A percentile compares a stretch with the other conserved stretches of the same genome.
These are phyloP conservation scores for Poecilia picta DNA, from an alignment of 2,797 vertebrate species.

Conservation along the genomic window DNA sequence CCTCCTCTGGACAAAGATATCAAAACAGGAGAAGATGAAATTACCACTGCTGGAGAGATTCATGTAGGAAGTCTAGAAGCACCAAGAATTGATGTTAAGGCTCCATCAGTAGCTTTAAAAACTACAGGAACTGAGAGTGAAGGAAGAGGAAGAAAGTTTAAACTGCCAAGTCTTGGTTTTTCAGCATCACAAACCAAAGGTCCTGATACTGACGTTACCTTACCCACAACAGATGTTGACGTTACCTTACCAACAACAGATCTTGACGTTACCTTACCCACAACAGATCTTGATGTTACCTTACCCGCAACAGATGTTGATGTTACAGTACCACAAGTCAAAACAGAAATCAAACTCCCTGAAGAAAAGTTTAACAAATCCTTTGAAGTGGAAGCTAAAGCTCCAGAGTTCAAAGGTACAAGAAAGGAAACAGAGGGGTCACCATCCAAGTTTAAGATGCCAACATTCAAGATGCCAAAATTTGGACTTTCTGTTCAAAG, in stretches of 20 bases:
- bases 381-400: slow-evolving; percentile 16
- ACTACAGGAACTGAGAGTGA: not conserved
- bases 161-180: slow-evolving; percentile 25
- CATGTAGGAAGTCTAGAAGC: not conserved
- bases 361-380: slow-evolving; percentile 21
- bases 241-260: slow-evolving; percentile 42
- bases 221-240: slow-evolving; percentile 29
- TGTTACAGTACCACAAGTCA: slow-evolving; percentile 1
- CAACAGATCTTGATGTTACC: slow-evolving; percentile 28
- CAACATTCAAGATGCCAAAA: slow-evolving; percentile 19
- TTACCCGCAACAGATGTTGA: slow-evolving; percentile 51
- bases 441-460: slow-evolving; percentile 66
- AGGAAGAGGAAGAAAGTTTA: slow-evolving; percentile 34
- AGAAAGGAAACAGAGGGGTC: slow-evolving; percentile 35
- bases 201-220: slow-evolving; percentile 27
- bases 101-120: not conserved
- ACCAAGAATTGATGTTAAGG: not conserved
- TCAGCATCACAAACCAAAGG: slow-evolving; percentile 2
- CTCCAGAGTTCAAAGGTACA: slow-evolving; percentile 26
- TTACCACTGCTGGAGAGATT: not conserved
- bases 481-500: not conserved
- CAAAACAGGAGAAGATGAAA: not conserved
- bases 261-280: slow-evolving; percentile 21
- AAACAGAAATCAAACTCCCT: slow-evolving; percentile 16
- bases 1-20: not conserved